phyloP scores from a whole-genome alignment of 2,888 invertebrate genomes.

The Cosmopolites sordidus region DNA sequence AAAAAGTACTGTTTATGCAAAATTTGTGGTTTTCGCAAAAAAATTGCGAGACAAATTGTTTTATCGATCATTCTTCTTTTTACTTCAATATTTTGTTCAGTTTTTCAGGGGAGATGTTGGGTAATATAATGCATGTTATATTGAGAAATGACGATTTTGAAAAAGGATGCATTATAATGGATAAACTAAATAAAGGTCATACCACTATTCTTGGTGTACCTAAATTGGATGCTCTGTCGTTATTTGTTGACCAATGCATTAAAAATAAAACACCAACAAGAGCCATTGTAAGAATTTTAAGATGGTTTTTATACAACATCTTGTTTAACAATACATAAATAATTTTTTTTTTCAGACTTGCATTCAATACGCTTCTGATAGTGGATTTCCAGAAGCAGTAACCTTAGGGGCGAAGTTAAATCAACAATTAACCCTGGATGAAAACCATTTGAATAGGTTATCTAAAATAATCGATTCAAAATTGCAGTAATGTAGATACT shows the following conservation, averaged over 20 bases:
- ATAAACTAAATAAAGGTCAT: conserved; percentile 52
- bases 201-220: conserved; percentile 57
- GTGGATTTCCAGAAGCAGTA: conserved; percentile 52
- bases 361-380: conserved; percentile 56
- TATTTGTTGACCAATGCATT: conserved; percentile 57
- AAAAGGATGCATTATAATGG: conserved; percentile 53
- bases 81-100: too few relatives aligned
- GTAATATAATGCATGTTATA: conserved; percentile 53
- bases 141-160: conserved; percentile 52
- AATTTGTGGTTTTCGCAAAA: too few relatives aligned
- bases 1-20: too few relatives aligned
- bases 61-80: too few relatives aligned
- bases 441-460: conserved; percentile 50
- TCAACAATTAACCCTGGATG: conserved; percentile 49
- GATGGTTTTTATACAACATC: too few relatives aligned
- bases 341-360: conserved; percentile 47
- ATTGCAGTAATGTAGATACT: background rate
- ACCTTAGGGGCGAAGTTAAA: conserved; percentile 46
- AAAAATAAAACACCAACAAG: conserved; percentile 49
- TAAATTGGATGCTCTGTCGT: conserved; percentile 48
- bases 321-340: too few relatives aligned
- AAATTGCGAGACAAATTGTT: too few relatives aligned
- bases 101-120: conserved; percentile 60
- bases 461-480: conserved; percentile 25
- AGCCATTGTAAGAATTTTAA: conserved; percentile 50